Percentiles rank a stretch among this genome's conserved stretches.
Evolutionary conservation across 2,888 invertebrate species (phyloP).

Genomic region (Leptinotarsa rubiginosa): DNA sequence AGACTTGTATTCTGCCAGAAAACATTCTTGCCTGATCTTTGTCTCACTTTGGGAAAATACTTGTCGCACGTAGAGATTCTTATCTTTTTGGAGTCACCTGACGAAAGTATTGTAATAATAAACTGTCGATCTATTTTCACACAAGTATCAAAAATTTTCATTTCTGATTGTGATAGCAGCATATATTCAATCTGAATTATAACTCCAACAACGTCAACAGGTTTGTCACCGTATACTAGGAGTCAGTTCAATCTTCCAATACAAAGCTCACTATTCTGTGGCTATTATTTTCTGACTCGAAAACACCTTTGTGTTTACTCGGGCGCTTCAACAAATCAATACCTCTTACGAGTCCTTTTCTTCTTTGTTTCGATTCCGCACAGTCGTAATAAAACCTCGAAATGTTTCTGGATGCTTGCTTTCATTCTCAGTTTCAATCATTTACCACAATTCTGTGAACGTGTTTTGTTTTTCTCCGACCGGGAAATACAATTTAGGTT

Average conservation of each 20-base stretch:
- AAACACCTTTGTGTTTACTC: background rate
- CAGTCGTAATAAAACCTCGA: constrained; percentile 5
- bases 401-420: background rate
- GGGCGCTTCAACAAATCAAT: background rate
- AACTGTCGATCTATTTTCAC: no score
- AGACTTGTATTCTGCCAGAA: no score
- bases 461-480: background rate
- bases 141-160: no score
- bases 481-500: background rate
- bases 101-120: no score
- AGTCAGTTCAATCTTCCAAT: background rate
- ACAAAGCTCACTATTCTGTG: background rate
- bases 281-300: background rate
- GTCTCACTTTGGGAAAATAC: no score
- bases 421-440: constrained; percentile 1
- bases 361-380: background rate
- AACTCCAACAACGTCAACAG: no score
- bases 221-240: no score
- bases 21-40: no score
- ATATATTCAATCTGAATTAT: no score
- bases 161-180: no score
- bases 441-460: background rate
- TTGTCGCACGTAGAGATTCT: no score
- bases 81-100: no score
- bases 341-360: background rate